A percentile compares a stretch with the other conserved stretches of the same genome.
phyloP scores from a whole-genome alignment of 1,140 invertebrate genomes.

The Ridgeia piscesae region DNA sequence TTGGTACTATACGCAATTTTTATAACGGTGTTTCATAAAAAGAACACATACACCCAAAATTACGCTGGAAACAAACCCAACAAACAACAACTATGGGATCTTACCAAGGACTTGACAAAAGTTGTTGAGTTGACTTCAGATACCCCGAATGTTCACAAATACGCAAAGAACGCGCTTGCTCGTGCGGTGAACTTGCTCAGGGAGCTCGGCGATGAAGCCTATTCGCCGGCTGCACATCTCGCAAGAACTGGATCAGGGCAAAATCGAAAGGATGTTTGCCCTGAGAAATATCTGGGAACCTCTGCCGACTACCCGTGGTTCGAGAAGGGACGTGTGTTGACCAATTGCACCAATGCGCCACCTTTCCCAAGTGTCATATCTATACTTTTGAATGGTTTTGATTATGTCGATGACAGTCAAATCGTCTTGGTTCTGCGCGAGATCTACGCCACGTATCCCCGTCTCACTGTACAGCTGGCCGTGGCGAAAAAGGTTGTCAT shows the following conservation, averaged over 20 bases:
- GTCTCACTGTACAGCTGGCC: not conserved
- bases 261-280: not conserved
- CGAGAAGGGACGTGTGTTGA: not conserved
- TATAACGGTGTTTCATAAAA: no score
- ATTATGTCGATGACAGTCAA: not conserved
- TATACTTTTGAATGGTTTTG: not conserved
- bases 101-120: not conserved
- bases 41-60: no score
- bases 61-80: not conserved
- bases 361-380: not conserved
- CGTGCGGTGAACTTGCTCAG: not conserved
- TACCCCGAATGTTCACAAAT: not conserved
- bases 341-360: not conserved
- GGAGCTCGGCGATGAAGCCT: not conserved
- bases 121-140: not conserved
- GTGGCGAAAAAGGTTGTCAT: not conserved
- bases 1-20: no score
- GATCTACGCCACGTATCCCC: not conserved
- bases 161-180: not conserved
- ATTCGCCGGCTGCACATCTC: no score
- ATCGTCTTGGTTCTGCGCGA: not conserved
- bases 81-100: not conserved
- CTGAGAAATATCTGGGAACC: not conserved
- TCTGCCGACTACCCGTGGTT: not conserved
- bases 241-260: not conserved